Evolutionary conservation across 2,888 invertebrate species (phyloP), one percentile per base, ranked within the genome.

Genomic region (Eristalis intricaria): DNA sequence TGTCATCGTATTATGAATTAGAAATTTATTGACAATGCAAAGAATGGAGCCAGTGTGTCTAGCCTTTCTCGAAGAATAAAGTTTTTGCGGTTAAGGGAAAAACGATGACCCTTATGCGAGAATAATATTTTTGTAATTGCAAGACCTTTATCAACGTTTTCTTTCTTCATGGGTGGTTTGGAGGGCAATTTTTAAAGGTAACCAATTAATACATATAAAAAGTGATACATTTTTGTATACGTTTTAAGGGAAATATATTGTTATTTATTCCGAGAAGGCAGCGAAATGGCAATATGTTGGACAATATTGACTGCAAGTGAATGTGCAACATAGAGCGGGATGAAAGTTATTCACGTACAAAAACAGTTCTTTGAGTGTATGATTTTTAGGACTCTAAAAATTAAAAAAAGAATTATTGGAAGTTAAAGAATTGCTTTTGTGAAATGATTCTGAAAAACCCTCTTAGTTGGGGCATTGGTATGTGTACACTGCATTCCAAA

Each of bases 41-140:
- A 79, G 78, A 86, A 86, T 83, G 86, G 86, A 75, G 86, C 83
- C 86, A 78, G 50, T 83, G 58, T 65, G 86, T 83, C 86, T 86
- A 58, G 86, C 86, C 86, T 83, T 86, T 40, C 61, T 63, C 56
- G 75, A 71, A 86, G 75, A 76, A 82, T 78, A 82, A 58, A 63
- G 22, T 74, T 82, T 69, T 86, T 86, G 85, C 65, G 85, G 85
- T 86, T 86, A 82, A 60, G 70, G 64, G 71, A 83, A 65, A 89
- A 64, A 35, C 29, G 23, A 65, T 71, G 84, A 76, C 76, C 43
- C 71, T 80, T n/a, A 64, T 76, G 61, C 10, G 50, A 71, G 65
- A 77, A 70, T 78, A 56, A 86, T 77, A 74, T 74, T 74, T 82
- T 77, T 74, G 71, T 77, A 77, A 83, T 77, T 77, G 82, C 29